These are phyloP conservation scores for Dendroctonus ponderosae DNA, from an alignment of 1,140 invertebrate species.

Conservation along the genomic window DNA sequence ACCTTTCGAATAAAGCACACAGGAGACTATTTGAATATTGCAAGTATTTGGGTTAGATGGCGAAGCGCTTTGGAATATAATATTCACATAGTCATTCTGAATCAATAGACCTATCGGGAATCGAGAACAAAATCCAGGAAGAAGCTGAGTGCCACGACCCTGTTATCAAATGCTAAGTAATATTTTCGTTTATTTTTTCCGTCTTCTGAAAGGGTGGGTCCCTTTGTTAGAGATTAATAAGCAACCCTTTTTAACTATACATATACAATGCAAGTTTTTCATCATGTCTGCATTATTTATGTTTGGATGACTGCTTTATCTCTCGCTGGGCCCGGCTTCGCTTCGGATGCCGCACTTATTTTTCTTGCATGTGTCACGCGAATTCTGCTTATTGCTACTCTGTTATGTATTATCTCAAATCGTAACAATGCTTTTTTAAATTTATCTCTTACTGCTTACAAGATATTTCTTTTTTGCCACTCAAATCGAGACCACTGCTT, in stretches of 20 bases:
- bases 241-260: slow-evolving; percentile 43
- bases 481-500: no score
- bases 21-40: slow-evolving; percentile 18
- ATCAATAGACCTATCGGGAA: slow-evolving; percentile 35
- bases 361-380: slow-evolving; percentile 41
- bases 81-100: slow-evolving; percentile 34
- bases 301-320: slow-evolving; percentile 45
- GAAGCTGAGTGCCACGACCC: slow-evolving; percentile 35
- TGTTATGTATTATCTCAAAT: slow-evolving; percentile 23
- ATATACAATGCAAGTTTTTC: slow-evolving; percentile 46
- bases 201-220: slow-evolving; percentile 36
- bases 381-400: slow-evolving; percentile 29
- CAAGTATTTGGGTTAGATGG: slow-evolving; percentile 13
- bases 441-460: slow-evolving; percentile 3
- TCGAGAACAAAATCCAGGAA: slow-evolving; percentile 42
- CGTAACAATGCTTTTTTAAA: slow-evolving; percentile 27
- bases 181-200: slow-evolving; percentile 40
- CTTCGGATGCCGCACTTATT: slow-evolving; percentile 32
- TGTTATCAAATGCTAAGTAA: slow-evolving; percentile 41
- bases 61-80: slow-evolving; percentile 21
- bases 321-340: slow-evolving; percentile 28
- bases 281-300: slow-evolving; percentile 46
- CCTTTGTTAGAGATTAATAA: slow-evolving; percentile 43
- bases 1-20: background rate
- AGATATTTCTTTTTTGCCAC: no score